Conservation (phyloP, 2,797 vertebrate species). For the Pseudomugil tenellus region DNA sequence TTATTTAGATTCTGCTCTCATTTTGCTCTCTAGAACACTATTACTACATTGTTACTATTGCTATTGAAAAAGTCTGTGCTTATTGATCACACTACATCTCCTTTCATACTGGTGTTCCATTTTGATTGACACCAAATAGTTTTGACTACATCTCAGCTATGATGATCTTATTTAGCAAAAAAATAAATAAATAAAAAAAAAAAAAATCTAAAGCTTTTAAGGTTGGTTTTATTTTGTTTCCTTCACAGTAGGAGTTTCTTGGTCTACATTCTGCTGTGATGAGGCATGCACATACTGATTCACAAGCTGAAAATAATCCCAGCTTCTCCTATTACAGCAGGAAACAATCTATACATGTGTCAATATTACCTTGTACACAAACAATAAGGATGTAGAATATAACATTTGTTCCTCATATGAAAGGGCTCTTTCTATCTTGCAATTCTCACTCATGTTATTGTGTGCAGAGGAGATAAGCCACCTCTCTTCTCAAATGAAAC, state of each 20-base stretch:
- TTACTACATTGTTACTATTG: not conserved
- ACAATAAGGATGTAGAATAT: not conserved
- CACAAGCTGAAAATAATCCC: not conserved
- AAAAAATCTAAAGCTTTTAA: too few species aligned
- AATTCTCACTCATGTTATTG: not conserved
- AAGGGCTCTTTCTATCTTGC: not conserved
- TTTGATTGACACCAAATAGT: not conserved
- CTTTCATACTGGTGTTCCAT: not conserved
- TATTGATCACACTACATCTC: not conserved
- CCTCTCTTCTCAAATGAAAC: constrained; percentile 32
- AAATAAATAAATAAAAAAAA: too few species aligned
- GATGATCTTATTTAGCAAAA: not conserved
- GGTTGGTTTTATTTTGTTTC: not conserved
- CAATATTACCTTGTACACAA: constrained; percentile 3
- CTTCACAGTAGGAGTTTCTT: not conserved
- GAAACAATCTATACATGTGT: not conserved
- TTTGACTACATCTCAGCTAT: not conserved
- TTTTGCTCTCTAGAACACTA: not conserved
- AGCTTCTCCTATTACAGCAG: not conserved
- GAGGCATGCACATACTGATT: not conserved
- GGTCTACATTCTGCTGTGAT: not conserved
- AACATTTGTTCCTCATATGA: not conserved
- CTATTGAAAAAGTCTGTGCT: not conserved
- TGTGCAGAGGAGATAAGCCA: constrained; percentile 29
- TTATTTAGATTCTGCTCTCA: too few species aligned